These are phyloP conservation scores for Hybos culiciformis DNA, from an alignment of 2,888 invertebrate genomes.

Conservation along the genomic window DNA sequence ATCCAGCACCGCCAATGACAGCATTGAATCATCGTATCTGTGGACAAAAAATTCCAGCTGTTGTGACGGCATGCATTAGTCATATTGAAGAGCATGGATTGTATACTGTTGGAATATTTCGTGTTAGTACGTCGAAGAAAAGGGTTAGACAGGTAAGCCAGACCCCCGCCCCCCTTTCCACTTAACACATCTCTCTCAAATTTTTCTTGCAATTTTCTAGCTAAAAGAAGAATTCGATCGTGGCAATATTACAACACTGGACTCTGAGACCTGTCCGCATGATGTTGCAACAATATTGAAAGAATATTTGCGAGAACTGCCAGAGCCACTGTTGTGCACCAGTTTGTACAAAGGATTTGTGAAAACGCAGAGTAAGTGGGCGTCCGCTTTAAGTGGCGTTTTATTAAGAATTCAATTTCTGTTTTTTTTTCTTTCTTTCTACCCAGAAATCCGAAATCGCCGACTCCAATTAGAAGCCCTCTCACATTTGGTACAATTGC, in stretches of 20 bases:
- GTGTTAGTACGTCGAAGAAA: slow-evolving; percentile 85
- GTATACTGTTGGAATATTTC: slow-evolving; percentile 76
- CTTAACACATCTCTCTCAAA: not conserved
- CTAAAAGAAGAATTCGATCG: slow-evolving; percentile 82
- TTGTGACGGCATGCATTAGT: slow-evolving; percentile 66
- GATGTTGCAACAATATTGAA: slow-evolving; percentile 87
- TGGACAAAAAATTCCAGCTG: slow-evolving; percentile 51
- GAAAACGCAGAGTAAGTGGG: slow-evolving; percentile 79
- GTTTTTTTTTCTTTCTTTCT: slow-evolving; percentile 2
- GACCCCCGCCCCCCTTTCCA: not conserved
- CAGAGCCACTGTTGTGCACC: slow-evolving; percentile 79
- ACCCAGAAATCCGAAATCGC: slow-evolving; percentile 64
- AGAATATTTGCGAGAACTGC: slow-evolving; percentile 84
- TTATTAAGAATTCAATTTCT: too few relatives aligned
- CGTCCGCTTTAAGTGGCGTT: not conserved
- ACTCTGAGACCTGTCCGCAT: slow-evolving; percentile 75
- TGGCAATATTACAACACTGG: slow-evolving; percentile 57
- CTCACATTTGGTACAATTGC: slow-evolving; percentile 67
- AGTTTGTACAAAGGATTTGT: slow-evolving; percentile 83
- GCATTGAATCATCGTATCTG: slow-evolving; percentile 17
- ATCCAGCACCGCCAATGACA: slow-evolving; percentile 14
- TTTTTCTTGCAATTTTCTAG: slow-evolving; percentile 40
- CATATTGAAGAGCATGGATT: slow-evolving; percentile 72
- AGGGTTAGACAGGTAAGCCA: slow-evolving; percentile 68
- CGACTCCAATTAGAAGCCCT: slow-evolving; percentile 71